Conservation (phyloP, 2,888 invertebrate genomes). For the Troides helena region DNA sequence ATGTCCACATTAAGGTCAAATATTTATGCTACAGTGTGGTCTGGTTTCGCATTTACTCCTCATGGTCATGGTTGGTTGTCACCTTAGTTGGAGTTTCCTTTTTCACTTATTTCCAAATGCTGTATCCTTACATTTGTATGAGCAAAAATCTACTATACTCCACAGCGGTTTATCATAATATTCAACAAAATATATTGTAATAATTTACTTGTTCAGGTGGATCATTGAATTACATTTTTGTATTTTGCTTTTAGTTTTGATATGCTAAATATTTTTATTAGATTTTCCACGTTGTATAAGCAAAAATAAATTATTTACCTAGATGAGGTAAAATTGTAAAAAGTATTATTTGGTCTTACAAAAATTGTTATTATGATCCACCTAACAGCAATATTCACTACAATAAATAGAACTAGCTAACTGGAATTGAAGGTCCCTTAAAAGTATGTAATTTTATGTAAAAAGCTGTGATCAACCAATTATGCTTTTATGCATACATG, state of each 20-base stretch:
- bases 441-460: slow-evolving; percentile 75
- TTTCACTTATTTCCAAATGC: slow-evolving; percentile 80
- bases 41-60: slow-evolving; percentile 64
- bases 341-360: slow-evolving; percentile 76
- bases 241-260: slow-evolving; percentile 56
- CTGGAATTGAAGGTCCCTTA: slow-evolving; percentile 80
- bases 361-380: slow-evolving; percentile 67
- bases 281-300: slow-evolving; percentile 70
- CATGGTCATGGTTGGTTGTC: slow-evolving; percentile 59
- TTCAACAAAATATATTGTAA: slow-evolving; percentile 76
- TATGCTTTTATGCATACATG: slow-evolving; percentile 38
- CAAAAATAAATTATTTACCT: slow-evolving; percentile 66
- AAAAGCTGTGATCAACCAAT: slow-evolving; percentile 72
- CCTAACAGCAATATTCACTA: slow-evolving; percentile 70
- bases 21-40: slow-evolving; percentile 70
- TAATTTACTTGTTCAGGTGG: slow-evolving; percentile 63
- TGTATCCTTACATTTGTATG: slow-evolving; percentile 64
- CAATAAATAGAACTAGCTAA: slow-evolving; percentile 79
- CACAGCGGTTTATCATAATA: slow-evolving; percentile 70
- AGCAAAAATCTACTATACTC: slow-evolving; percentile 65
- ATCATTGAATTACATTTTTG: slow-evolving; percentile 62
- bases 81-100: slow-evolving; percentile 58
- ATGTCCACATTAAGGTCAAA: slow-evolving; percentile 67
- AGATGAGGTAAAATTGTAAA: slow-evolving; percentile 70
- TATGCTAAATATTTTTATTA: slow-evolving; percentile 76